Conservation (phyloP, 2,113 vertebrate genomes). For the Tetraodon nigroviridis region DNA sequence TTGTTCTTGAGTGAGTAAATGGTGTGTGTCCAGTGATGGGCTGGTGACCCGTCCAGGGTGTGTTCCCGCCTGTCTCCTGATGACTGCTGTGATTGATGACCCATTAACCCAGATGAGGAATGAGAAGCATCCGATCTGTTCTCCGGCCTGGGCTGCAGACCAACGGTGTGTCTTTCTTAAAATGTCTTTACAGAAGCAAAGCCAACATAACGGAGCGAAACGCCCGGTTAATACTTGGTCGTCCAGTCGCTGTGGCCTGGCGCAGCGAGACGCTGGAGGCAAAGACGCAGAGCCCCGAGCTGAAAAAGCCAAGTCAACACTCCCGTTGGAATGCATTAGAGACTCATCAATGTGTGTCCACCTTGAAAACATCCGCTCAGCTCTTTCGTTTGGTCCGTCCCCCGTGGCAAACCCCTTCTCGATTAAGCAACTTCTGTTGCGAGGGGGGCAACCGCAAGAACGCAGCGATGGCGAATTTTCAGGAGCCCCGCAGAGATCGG, state of each 20-base stretch:
- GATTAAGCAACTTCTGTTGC: constrained; percentile 66
- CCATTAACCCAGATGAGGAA: no score
- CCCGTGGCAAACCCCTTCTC: constrained; percentile 64
- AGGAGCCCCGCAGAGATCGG: constrained; percentile 14
- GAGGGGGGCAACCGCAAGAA: constrained; percentile 30
- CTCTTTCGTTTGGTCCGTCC: constrained; percentile 62
- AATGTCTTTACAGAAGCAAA: no score
- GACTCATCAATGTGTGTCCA: constrained; percentile 58
- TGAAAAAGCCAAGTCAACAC: constrained; percentile 68
- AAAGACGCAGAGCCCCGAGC: constrained; percentile 49
- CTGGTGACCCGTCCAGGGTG: no score
- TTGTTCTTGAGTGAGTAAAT: no score
- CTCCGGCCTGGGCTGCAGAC: no score
- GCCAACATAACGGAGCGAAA: no score
- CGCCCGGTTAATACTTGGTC: no score
- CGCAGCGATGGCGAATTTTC: constrained; percentile 35
- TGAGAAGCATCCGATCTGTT: no score
- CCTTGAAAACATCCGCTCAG: constrained; percentile 69
- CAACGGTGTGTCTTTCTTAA: no score
- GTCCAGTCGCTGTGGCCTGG: background rate
- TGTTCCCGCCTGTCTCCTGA: no score
- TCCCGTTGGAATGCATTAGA: constrained; percentile 68
- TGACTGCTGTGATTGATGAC: no score
- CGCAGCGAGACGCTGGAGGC: constrained; percentile 61
- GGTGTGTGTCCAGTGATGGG: no score